These are phyloP conservation scores for Austrolebias charrua DNA, from an alignment of 2,797 vertebrate species.

Conservation along the genomic window DNA sequence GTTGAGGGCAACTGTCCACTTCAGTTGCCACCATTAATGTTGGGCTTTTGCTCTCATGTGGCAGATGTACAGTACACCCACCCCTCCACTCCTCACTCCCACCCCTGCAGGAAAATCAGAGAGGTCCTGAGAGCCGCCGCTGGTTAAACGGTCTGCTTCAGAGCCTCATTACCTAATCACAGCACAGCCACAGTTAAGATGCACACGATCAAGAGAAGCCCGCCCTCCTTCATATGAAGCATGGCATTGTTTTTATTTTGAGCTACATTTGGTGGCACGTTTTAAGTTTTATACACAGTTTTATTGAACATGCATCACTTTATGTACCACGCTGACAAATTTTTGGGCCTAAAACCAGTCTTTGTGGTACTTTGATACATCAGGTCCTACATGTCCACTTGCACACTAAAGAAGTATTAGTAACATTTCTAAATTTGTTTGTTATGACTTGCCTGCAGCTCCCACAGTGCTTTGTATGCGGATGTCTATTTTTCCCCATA, in stretches of 20 bases:
- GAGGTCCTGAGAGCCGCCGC: constrained; percentile 88
- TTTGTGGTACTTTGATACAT: constrained; percentile 37
- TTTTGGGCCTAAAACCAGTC: constrained; percentile 41
- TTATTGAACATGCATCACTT: neutral
- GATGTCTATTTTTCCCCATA: constrained; percentile 50
- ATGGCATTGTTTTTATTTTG: constrained; percentile 30
- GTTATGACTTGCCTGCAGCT: constrained; percentile 45
- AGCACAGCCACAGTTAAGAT: constrained; percentile 89
- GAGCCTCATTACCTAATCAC: constrained; percentile 99
- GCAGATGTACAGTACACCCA: constrained; percentile 87
- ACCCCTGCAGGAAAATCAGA: constrained; percentile 81
- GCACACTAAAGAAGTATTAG: constrained; percentile 20
- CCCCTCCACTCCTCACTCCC: constrained; percentile 65
- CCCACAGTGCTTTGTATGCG: constrained; percentile 45
- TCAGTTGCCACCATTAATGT: constrained; percentile 63
- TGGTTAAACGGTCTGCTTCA: constrained; percentile 93
- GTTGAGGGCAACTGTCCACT: neutral
- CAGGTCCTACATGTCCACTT: constrained; percentile 36
- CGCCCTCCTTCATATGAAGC: constrained; percentile 33
- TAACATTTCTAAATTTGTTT: constrained; percentile 45
- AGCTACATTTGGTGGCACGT: constrained; percentile 17
- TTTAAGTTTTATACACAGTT: neutral
- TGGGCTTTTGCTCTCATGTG: constrained; percentile 87
- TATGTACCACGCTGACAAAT: constrained; percentile 3
- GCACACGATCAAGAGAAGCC: constrained; percentile 87